These are phyloP conservation scores for Tenthredo livida DNA, from an alignment of 2,888 invertebrate genomes.

Conservation along the genomic window DNA sequence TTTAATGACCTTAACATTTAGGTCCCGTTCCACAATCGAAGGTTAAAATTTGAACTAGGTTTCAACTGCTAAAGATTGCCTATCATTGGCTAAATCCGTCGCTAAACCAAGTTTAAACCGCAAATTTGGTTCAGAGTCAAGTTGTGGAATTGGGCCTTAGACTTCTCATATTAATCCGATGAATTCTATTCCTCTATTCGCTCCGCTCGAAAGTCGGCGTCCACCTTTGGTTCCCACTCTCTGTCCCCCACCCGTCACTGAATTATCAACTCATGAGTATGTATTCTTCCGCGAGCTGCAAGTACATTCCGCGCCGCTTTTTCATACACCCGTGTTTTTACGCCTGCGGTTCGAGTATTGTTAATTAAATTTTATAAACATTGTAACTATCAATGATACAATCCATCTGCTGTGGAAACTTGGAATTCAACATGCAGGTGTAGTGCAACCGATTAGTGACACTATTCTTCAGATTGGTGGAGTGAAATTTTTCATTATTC, in stretches of 20 bases:
- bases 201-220: not conserved
- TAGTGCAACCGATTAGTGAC: not conserved
- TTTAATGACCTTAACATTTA: not conserved
- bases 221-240: not conserved
- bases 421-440: not conserved
- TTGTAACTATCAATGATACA: not conserved
- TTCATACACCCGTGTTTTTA: not conserved
- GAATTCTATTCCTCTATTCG: not conserved
- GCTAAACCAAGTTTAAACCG: too few species aligned
- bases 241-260: not conserved
- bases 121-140: too few species aligned
- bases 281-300: not conserved
- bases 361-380: not conserved
- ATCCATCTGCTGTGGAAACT: not conserved
- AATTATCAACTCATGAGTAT: not conserved
- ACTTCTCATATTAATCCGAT: not conserved
- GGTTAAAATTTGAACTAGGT: too few species aligned
- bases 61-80: too few species aligned
- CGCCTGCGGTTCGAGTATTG: not conserved
- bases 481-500: not conserved
- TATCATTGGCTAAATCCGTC: too few species aligned
- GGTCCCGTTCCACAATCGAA: too few species aligned
- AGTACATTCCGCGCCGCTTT: not conserved
- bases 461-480: not conserved
- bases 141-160: not conserved